Conservation (phyloP, 2,113 vertebrate genomes). For the Lynx canadensis region DNA sequence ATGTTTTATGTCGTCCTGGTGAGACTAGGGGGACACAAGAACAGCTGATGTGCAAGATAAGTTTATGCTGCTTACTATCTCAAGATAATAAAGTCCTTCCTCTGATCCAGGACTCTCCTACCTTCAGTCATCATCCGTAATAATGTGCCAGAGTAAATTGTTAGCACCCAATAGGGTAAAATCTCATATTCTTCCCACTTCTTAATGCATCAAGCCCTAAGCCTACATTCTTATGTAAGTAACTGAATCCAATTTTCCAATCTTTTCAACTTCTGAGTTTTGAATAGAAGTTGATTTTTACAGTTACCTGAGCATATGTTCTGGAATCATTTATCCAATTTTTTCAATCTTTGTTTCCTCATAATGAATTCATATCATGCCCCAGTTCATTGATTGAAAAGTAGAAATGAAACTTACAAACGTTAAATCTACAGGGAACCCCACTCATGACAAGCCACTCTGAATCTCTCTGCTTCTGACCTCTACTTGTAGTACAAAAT, state of each 20-base stretch:
- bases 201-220: not conserved
- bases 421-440: not conserved
- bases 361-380: not conserved
- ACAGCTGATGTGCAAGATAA: not conserved
- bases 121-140: not conserved
- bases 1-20: not conserved
- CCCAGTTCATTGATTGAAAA: not conserved
- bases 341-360: not conserved
- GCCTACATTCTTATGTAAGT: not conserved
- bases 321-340: not conserved
- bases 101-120: not conserved
- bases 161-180: not conserved
- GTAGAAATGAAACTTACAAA: not conserved
- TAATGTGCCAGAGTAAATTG: not conserved
- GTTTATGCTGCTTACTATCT: not conserved
- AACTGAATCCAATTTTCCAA: not conserved
- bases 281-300: not conserved
- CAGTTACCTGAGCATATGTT: not conserved
- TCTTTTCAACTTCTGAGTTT: not conserved
- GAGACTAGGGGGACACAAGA: not conserved
- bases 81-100: not conserved
- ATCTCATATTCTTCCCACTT: not conserved
- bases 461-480: not conserved
- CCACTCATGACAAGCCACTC: accelerated
- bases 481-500: not conserved